Evolutionary conservation across 1,140 invertebrate genomes (phyloP).

Genomic region (Trichonephila clavata): DNA sequence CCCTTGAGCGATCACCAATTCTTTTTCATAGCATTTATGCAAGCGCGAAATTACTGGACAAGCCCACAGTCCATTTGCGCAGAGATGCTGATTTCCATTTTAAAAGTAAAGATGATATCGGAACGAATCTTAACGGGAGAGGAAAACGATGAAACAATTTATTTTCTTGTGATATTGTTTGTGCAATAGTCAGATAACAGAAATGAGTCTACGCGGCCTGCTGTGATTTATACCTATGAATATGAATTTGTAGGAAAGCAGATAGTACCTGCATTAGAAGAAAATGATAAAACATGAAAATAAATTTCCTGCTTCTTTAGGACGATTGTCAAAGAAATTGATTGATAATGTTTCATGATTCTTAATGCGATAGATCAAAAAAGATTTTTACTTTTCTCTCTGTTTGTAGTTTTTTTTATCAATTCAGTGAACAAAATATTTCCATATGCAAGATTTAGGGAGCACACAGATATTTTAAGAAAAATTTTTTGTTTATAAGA

Average conservation of each 20-base stretch:
- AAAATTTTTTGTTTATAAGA: too few relatives aligned
- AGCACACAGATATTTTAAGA: too few relatives aligned
- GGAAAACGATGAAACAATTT: conserved; percentile 18
- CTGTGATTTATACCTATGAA: background rate
- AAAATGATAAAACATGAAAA: background rate
- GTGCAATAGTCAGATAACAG: conserved; percentile 1
- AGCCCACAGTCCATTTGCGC: conserved; percentile 32
- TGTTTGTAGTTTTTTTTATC: too few relatives aligned
- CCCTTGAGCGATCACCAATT: background rate
- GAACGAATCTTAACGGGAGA: conserved; percentile 9
- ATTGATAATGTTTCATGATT: background rate
- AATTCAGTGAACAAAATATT: too few relatives aligned
- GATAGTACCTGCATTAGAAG: background rate
- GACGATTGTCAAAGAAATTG: background rate
- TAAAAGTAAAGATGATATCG: conserved; percentile 51
- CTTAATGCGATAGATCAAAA: too few relatives aligned
- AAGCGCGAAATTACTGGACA: conserved; percentile 41
- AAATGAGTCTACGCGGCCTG: background rate
- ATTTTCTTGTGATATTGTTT: conserved; percentile 35
- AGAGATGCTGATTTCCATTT: conserved; percentile 53
- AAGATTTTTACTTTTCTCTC: too few relatives aligned
- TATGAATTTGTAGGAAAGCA: background rate
- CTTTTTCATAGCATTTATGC: conserved; percentile 52
- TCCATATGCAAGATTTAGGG: too few relatives aligned
- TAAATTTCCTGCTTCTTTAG: background rate